phyloP scores from a whole-genome alignment of 2,797 vertebrate species.

The Rhincodon typus region DNA sequence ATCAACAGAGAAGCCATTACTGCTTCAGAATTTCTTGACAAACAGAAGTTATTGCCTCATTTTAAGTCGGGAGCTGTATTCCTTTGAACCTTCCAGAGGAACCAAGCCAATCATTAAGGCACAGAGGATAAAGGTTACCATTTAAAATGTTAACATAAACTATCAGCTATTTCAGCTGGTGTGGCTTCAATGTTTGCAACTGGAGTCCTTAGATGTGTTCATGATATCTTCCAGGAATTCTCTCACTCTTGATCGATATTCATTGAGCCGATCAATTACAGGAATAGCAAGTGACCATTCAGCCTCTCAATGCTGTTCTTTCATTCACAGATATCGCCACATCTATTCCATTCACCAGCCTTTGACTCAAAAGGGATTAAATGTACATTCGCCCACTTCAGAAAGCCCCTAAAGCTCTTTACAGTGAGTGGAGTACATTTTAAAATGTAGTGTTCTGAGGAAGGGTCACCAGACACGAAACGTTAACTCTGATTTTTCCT shows the following conservation, averaged over 20 bases:
- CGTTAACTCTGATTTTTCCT: no score
- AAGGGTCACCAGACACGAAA: no score
- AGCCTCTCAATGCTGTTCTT: not conserved
- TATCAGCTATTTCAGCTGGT: not conserved
- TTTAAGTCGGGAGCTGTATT: not conserved
- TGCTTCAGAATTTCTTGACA: not conserved
- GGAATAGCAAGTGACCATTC: not conserved
- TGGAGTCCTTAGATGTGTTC: not conserved
- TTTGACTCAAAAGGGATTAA: not conserved
- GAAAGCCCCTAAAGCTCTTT: no score
- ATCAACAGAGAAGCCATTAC: not conserved
- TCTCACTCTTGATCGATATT: not conserved
- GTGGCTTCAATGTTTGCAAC: not conserved
- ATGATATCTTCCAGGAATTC: not conserved
- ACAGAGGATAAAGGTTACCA: not conserved
- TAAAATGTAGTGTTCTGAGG: no score
- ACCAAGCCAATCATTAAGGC: not conserved
- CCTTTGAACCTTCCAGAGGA: not conserved
- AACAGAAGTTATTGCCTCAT: not conserved
- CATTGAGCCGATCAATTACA: not conserved
- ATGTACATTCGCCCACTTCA: not conserved
- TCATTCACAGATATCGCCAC: not conserved
- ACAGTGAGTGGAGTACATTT: no score
- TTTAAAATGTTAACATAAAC: slow-evolving; percentile 9
- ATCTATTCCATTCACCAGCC: not conserved